Conservation (phyloP, 2,797 vertebrate species). For the Carapus acus region DNA sequence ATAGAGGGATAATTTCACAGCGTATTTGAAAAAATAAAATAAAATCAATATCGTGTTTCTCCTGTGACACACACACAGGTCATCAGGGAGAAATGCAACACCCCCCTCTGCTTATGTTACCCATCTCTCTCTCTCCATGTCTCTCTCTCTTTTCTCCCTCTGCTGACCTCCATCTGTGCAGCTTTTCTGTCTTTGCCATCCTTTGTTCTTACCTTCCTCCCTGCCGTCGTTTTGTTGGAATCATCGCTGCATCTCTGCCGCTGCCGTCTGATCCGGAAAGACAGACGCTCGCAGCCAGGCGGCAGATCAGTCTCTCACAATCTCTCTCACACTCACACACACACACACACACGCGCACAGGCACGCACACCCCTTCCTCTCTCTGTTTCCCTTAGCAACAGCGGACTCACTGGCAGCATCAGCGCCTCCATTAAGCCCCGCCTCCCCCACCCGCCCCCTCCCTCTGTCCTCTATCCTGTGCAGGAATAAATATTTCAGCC, state of each 20-base stretch:
- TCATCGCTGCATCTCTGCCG: slow-evolving; percentile 55
- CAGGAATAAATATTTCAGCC: slow-evolving; percentile 65
- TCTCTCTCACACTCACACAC: slow-evolving; percentile 19
- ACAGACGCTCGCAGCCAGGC: slow-evolving; percentile 15
- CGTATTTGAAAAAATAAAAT: neutral
- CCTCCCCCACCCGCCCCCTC: slow-evolving; percentile 8
- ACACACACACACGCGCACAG: slow-evolving; percentile 20
- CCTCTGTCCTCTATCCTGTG: slow-evolving; percentile 1
- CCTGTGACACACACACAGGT: slow-evolving; percentile 29
- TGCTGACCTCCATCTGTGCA: slow-evolving; percentile 1
- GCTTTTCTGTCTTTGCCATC: neutral
- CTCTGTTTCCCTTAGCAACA: slow-evolving; percentile 71
- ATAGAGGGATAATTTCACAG: slow-evolving; percentile 16
- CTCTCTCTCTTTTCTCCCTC: slow-evolving; percentile 16
- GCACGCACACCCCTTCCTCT: slow-evolving; percentile 17
- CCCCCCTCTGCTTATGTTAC: slow-evolving; percentile 51
- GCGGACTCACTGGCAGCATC: slow-evolving; percentile 57
- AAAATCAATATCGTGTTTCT: neutral
- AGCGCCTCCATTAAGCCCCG: slow-evolving; percentile 30
- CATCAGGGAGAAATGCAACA: slow-evolving; percentile 33
- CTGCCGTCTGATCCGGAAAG: slow-evolving; percentile 23
- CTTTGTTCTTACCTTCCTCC: slow-evolving; percentile 60
- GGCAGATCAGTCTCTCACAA: slow-evolving; percentile 34
- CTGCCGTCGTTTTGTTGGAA: slow-evolving; percentile 41
- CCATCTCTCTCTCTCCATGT: slow-evolving; percentile 3